Evolutionary conservation across 2,797 vertebrate species (phyloP), one percentile per base, ranked within the genome.

Genomic region (Pipistrellus pipistrellus): DNA sequence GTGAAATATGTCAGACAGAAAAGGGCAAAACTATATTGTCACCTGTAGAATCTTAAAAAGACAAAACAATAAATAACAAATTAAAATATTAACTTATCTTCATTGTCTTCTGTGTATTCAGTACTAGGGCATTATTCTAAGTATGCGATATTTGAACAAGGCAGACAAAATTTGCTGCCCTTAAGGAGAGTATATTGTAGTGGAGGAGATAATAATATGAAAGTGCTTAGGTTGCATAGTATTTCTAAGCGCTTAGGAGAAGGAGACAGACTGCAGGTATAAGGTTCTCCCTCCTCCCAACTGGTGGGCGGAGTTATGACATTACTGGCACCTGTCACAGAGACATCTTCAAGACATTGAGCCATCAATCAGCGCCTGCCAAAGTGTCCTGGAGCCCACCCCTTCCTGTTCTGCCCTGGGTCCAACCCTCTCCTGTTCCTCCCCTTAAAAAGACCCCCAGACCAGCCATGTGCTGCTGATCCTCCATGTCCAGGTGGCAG

Each of bases 191-290:
- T 66, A 55, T 18, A 32, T 89, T 82, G 35, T 51, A 53, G n/a
- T 78, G 4, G 32, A 6, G 14, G 15, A 88, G 20, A 85, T 30
- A 77, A 41, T 62, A 71, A 30, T 14, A 48, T 48, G 9, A 8
- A 27, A 48, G 81, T 14, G 64, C 75, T 80, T 59, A 48, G 72
- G 17, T 83, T 73, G 35, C 9, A 57, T 2, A 41, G 6, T 69
- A 78, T 92, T 91, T 95, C 23, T 35, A 89, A 92, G 41, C 32
- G 25, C 55, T 92, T 91, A 72, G 46, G 18, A 23, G 27, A 44
- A n/a, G 32, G 25, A 81, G 12, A 69, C 69, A 18, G 12, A 32
- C 21, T 41, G 10, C 21, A 41, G 6, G 38, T 41, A 41, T 41
- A 41, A 41, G 38, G 6, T 41, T 41, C 38, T 41, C 38, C 38